Conservation (phyloP, 2,113 vertebrate species). For the Montifringilla adamsi region DNA sequence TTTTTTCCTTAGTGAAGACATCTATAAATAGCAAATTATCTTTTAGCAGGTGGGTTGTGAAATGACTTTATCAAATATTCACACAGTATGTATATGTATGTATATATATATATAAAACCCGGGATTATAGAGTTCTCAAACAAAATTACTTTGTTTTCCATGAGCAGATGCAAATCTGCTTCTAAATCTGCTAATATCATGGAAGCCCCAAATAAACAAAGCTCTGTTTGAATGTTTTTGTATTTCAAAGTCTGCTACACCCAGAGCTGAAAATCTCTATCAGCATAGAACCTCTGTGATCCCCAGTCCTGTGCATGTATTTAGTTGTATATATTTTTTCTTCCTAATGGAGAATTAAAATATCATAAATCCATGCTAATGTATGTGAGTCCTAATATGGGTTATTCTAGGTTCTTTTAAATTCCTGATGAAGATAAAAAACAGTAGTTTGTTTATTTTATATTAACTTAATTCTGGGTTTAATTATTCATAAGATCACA, state of each 20-base stretch:
- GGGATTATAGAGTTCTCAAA: background rate
- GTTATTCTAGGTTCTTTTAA: background rate
- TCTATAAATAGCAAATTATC: background rate
- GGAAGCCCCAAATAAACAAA: background rate
- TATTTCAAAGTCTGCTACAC: background rate
- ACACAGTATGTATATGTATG: background rate
- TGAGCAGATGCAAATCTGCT: background rate
- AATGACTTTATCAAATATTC: background rate
- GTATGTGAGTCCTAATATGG: background rate
- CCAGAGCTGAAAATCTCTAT: background rate
- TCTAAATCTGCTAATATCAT: background rate
- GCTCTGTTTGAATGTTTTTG: background rate
- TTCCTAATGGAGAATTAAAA: background rate
- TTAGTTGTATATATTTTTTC: background rate
- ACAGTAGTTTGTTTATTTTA: background rate
- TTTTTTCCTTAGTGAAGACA: background rate
- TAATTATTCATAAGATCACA: conserved; percentile 37
- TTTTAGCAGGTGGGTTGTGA: background rate
- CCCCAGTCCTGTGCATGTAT: background rate
- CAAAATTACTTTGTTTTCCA: background rate
- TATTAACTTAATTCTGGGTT: background rate
- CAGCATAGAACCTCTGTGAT: background rate
- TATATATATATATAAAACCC: no score
- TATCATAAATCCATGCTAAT: background rate
- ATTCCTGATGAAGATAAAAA: conserved; percentile 23